A percentile compares a stretch with the other conserved stretches of the same genome.
phyloP scores from a whole-genome alignment of 35 echinoderm and acorn worm genomes.

The Nesometra sesokonis region DNA sequence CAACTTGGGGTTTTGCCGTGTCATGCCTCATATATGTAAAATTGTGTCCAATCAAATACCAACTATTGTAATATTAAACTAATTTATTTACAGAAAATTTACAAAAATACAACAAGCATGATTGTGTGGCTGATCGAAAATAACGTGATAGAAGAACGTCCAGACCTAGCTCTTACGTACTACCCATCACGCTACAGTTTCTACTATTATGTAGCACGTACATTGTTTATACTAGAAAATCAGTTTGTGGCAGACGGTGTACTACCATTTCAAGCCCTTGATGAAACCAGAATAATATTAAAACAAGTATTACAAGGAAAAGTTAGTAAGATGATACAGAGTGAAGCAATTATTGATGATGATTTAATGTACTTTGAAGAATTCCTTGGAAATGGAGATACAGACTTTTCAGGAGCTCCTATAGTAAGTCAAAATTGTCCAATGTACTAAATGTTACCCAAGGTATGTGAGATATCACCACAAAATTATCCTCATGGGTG shows the following conservation, averaged over 20 bases:
- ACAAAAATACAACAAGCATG: conserved; percentile 17
- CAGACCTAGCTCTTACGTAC: conserved; percentile 18
- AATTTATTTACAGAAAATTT: conserved; percentile 1
- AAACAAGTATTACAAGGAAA: not conserved
- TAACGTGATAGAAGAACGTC: not conserved
- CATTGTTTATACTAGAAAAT: conserved; percentile 7
- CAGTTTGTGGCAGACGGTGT: not conserved
- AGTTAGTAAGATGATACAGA: not conserved
- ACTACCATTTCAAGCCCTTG: not conserved
- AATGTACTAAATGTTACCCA: too few relatives aligned
- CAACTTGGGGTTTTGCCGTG: too few relatives aligned
- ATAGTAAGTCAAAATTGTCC: not conserved
- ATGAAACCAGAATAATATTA: not conserved
- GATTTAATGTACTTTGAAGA: conserved; percentile 4
- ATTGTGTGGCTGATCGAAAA: conserved; percentile 6
- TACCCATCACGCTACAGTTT: conserved; percentile 25
- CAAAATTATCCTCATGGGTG: too few relatives aligned
- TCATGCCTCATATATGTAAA: too few relatives aligned
- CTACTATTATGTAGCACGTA: conserved; percentile 21
- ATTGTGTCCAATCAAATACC: too few relatives aligned
- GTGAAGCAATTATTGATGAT: conserved; percentile 2
- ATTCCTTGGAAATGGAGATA: conserved; percentile 12
- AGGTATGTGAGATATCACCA: too few relatives aligned
- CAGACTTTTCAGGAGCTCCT: not conserved
- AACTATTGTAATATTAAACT: too few relatives aligned